These are phyloP conservation scores for Platycheirus albimanus DNA, from an alignment of 2,888 invertebrate species.

Conservation along the genomic window DNA sequence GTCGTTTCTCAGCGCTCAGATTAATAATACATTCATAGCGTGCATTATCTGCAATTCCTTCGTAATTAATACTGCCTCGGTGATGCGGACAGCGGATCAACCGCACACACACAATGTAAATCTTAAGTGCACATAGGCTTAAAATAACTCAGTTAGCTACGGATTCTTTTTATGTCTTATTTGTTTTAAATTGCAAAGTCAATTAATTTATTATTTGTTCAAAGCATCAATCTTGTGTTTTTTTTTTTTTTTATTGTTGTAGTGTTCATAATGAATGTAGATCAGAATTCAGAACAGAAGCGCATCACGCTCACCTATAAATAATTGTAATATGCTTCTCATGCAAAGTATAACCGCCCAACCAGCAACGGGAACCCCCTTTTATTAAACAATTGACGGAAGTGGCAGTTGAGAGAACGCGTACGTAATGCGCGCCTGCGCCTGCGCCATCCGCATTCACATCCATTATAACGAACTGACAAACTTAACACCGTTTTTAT, in stretches of 20 bases:
- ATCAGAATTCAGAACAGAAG: constrained; percentile 33
- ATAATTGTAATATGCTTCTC: no score
- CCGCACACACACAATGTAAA: constrained; percentile 3
- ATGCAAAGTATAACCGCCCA: neutral
- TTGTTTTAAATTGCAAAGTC: constrained; percentile 50
- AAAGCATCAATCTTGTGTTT: constrained; percentile 39
- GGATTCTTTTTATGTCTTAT: constrained; percentile 11
- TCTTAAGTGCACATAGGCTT: constrained; percentile 1
- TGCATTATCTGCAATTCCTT: constrained; percentile 16
- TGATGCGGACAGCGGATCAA: no score
- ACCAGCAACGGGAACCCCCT: constrained; percentile 24
- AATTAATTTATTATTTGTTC: constrained; percentile 55
- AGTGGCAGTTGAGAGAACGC: constrained; percentile 42
- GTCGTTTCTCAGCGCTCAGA: no score
- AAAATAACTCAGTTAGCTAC: neutral
- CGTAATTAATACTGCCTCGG: constrained; percentile 13
- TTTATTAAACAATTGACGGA: constrained; percentile 54
- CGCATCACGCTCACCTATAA: neutral
- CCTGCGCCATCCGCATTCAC: no score
- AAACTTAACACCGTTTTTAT: constrained; percentile 56
- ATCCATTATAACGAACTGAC: constrained; percentile 51
- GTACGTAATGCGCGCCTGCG: constrained; percentile 2
- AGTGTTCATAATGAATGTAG: constrained; percentile 42
- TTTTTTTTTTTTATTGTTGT: no score
- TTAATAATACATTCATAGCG: constrained; percentile 15